phyloP scores from a whole-genome alignment of 1,140 invertebrate species.

The Cataglyphis hispanica region DNA sequence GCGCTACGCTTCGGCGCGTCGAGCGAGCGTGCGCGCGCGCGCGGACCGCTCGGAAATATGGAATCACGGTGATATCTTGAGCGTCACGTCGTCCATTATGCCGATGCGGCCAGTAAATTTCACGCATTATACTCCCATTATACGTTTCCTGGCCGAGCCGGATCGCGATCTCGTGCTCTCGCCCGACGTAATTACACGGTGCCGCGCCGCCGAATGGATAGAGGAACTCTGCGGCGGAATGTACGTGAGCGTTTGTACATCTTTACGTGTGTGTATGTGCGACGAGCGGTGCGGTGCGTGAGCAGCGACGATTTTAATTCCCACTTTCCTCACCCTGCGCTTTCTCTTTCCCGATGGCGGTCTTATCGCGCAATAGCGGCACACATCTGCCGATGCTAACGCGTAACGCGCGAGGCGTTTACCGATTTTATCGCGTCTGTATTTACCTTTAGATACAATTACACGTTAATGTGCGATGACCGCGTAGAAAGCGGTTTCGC shows the following conservation, averaged over 20 bases:
- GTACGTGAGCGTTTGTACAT: neutral
- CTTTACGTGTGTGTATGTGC: neutral
- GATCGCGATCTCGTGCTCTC: constrained; percentile 74
- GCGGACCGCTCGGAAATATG: constrained; percentile 73
- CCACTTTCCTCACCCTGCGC: constrained; percentile 44
- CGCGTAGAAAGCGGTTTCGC: constrained; percentile 51
- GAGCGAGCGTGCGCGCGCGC: constrained; percentile 40
- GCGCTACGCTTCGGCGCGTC: constrained; percentile 45
- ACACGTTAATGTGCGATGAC: constrained; percentile 54
- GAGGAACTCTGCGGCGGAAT: constrained; percentile 39
- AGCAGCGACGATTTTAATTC: constrained; percentile 72
- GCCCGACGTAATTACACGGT: constrained; percentile 74
- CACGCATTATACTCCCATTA: constrained; percentile 77
- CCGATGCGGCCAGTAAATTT: constrained; percentile 77
- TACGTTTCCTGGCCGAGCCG: constrained; percentile 73
- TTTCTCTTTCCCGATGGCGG: constrained; percentile 16
- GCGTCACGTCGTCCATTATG: constrained; percentile 76
- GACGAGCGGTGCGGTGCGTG: neutral
- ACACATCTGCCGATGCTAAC: constrained; percentile 41
- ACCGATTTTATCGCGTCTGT: constrained; percentile 66
- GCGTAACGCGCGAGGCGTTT: constrained; percentile 58
- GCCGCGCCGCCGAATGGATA: constrained; percentile 66
- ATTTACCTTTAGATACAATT: constrained; percentile 63
- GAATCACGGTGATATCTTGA: constrained; percentile 76
- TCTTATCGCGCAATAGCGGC: constrained; percentile 21